A percentile compares a stretch with the other conserved stretches of the same genome.
Evolutionary conservation across 2,888 invertebrate genomes (phyloP).

Genomic region (Unio delphinus): DNA sequence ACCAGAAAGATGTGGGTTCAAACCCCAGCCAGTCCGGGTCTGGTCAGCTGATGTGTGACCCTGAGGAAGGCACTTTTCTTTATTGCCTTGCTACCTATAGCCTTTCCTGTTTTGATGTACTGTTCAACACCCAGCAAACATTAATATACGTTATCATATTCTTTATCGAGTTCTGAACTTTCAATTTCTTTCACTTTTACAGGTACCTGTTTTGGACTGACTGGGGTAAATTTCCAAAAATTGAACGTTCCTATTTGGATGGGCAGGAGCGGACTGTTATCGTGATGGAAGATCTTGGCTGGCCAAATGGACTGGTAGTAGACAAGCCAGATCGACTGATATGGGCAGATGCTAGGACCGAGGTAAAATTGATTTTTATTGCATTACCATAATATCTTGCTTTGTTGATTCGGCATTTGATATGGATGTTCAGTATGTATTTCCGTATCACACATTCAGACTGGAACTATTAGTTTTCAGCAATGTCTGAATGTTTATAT

Average conservation of each 20-base stretch:
- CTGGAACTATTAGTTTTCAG: too few relatives aligned
- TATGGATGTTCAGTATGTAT: too few relatives aligned
- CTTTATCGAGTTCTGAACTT: neutral
- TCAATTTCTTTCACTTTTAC: constrained; percentile 2
- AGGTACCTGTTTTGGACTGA: constrained; percentile 98
- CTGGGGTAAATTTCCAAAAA: constrained; percentile 93
- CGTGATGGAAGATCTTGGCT: constrained; percentile 81
- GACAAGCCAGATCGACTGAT: constrained; percentile 60
- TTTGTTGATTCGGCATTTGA: too few relatives aligned
- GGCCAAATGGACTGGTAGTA: constrained; percentile 96
- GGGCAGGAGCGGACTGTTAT: constrained; percentile 89
- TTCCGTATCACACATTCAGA: too few relatives aligned
- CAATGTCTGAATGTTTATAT: too few relatives aligned
- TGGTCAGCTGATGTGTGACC: too few relatives aligned
- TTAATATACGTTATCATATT: neutral
- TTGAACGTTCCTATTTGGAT: constrained; percentile 97
- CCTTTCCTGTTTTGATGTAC: too few relatives aligned
- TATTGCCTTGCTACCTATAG: too few relatives aligned
- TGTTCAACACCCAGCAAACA: neutral
- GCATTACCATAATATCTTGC: too few relatives aligned
- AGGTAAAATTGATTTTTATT: constrained; percentile 45
- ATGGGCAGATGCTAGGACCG: constrained; percentile 71
- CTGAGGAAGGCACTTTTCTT: too few relatives aligned
- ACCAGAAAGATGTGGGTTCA: too few relatives aligned
- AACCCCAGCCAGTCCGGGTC: too few relatives aligned